Percentiles rank a stretch among this genome's conserved stretches.
These are phyloP conservation scores for Endotricha flammealis DNA, from an alignment of 2,888 invertebrate species.

Conservation along the genomic window DNA sequence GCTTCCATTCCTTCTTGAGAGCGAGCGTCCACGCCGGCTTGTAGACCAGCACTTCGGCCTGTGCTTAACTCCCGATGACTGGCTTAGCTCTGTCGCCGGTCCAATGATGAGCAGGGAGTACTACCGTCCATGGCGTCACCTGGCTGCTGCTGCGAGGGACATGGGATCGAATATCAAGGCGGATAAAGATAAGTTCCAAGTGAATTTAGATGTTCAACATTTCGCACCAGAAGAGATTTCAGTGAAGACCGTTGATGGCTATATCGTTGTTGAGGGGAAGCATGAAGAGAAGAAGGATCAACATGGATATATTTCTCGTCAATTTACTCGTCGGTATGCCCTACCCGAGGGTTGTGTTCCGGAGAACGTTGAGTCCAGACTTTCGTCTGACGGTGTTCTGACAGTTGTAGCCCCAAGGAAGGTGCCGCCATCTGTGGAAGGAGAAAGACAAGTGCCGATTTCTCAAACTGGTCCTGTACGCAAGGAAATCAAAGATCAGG, in stretches of 20 bases:
- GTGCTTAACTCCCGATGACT: slow-evolving; percentile 67
- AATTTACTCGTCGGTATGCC: slow-evolving; percentile 86
- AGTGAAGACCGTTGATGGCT: slow-evolving; percentile 85
- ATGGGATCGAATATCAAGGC: slow-evolving; percentile 73
- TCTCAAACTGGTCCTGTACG: slow-evolving; percentile 80
- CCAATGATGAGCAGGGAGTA: slow-evolving; percentile 48
- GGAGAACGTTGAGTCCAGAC: slow-evolving; percentile 81
- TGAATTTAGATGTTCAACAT: slow-evolving; percentile 86
- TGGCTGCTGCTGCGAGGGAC: slow-evolving; percentile 67
- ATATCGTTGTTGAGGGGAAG: slow-evolving; percentile 85
- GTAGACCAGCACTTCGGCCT: slow-evolving; percentile 76
- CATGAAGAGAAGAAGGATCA: slow-evolving; percentile 88
- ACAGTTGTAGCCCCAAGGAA: slow-evolving; percentile 81
- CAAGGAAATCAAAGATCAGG: slow-evolving; percentile 71
- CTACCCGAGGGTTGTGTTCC: slow-evolving; percentile 85
- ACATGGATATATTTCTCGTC: slow-evolving; percentile 85
- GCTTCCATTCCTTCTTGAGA: slow-evolving; percentile 61
- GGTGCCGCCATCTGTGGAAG: slow-evolving; percentile 46
- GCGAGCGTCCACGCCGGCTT: slow-evolving; percentile 61
- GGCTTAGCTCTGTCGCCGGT: slow-evolving; percentile 42
- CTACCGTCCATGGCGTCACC: slow-evolving; percentile 63
- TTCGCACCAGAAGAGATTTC: slow-evolving; percentile 86
- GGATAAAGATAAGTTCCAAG: slow-evolving; percentile 69
- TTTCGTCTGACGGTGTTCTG: slow-evolving; percentile 87
- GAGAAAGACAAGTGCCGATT: slow-evolving; percentile 78